These are phyloP conservation scores for Merops nubicus DNA, from an alignment of 2,113 vertebrate species.

Conservation along the genomic window DNA sequence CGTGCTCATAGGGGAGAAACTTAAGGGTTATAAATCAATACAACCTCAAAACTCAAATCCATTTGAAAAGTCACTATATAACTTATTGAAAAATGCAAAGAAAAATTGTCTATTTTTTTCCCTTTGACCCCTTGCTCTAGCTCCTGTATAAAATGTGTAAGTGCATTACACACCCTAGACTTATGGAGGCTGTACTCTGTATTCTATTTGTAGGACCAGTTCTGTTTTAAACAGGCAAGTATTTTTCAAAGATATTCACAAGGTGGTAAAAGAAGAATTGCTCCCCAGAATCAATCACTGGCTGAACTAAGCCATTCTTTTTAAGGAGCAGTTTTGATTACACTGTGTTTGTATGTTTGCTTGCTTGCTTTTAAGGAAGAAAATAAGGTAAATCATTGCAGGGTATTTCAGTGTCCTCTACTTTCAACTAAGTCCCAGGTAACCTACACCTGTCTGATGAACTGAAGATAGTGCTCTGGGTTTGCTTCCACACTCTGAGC, in stretches of 20 bases:
- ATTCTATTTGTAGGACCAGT: neutral
- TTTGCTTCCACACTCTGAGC: neutral
- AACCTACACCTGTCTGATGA: neutral
- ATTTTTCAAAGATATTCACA: neutral
- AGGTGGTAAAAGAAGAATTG: neutral
- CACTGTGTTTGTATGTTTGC: neutral
- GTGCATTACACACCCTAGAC: neutral
- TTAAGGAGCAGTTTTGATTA: neutral
- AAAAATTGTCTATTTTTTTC: neutral
- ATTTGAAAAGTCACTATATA: accelerated
- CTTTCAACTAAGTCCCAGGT: neutral
- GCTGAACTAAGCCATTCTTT: neutral
- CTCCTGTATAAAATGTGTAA: neutral
- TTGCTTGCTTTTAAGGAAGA: neutral
- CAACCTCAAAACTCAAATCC: neutral
- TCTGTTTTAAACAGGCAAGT: neutral
- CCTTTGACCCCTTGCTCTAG: neutral
- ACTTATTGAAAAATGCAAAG: neutral
- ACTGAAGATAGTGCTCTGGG: neutral
- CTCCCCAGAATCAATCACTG: neutral
- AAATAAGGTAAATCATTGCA: neutral
- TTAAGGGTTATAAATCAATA: neutral
- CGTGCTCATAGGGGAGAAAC: neutral
- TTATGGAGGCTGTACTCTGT: neutral
- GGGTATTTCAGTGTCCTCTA: neutral